A percentile compares a stretch with the other conserved stretches of the same genome.
Conservation (phyloP, 1,140 invertebrate species). For the Drosophila kikkawai region DNA sequence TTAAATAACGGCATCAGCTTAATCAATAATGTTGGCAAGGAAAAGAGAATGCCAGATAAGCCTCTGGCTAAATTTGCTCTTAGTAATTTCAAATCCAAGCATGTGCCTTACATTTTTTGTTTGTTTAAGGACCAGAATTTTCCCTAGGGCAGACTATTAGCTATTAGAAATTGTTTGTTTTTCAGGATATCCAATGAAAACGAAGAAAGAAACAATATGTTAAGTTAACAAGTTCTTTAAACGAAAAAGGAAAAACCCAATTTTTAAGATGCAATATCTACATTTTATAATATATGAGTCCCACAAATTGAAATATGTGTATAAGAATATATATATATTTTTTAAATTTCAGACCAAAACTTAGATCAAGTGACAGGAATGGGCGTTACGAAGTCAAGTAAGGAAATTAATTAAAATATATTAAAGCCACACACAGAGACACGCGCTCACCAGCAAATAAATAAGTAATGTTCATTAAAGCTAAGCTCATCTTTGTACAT, state of each 20-base stretch:
- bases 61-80: conserved; percentile 9
- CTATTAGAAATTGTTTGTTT: conserved; percentile 1
- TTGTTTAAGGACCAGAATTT: not conserved
- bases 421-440: conserved; percentile 46
- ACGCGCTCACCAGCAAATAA: conserved; percentile 9
- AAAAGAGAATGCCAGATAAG: conserved; percentile 24
- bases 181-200: not conserved
- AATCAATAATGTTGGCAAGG: conserved; percentile 31
- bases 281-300: too few species aligned
- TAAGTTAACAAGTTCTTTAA: not conserved
- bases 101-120: not conserved
- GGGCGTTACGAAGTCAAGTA: conserved; percentile 10
- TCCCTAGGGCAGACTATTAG: not conserved
- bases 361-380: not conserved
- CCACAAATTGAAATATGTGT: too few species aligned
- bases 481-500: conserved; percentile 26
- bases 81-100: conserved; percentile 4
- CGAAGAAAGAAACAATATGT: not conserved
- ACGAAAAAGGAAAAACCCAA: too few species aligned
- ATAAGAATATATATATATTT: too few species aligned
- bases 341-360: not conserved
- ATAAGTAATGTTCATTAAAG: conserved; percentile 60
- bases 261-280: too few species aligned
- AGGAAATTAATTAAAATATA: conserved; percentile 52
- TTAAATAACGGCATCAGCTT: conserved; percentile 21